phyloP scores from a whole-genome alignment of 1,140 invertebrate genomes.

The Meloidogyne exigua region DNA sequence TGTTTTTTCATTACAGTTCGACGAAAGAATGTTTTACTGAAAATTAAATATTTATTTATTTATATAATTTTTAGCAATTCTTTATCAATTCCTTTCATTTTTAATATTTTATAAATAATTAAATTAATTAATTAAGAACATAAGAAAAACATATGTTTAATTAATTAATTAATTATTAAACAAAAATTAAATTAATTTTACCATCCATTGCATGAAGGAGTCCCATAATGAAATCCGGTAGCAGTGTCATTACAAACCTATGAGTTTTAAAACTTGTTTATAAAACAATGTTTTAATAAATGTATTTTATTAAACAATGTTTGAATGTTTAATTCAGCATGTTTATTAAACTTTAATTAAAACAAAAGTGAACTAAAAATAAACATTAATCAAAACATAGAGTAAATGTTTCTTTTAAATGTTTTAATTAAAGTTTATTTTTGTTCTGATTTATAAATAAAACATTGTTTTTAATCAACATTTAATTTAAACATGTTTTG shows the following conservation, averaged over 20 bases:
- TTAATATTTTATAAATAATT: neutral
- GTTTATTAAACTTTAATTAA: no score
- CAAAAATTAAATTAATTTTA: slow-evolving; percentile 31
- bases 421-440: no score
- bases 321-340: no score
- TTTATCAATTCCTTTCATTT: neutral
- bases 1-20: slow-evolving; percentile 62
- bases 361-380: no score
- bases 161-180: neutral
- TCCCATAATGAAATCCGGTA: slow-evolving; percentile 62
- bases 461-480: no score
- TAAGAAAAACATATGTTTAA: no score
- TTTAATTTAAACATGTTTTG: no score
- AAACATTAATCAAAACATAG: no score
- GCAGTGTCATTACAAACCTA: slow-evolving; percentile 55
- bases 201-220: slow-evolving; percentile 61
- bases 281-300: no score
- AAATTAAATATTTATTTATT: slow-evolving; percentile 22
- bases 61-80: neutral
- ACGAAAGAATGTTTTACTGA: slow-evolving; percentile 59
- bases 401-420: no score
- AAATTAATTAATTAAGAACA: no score
- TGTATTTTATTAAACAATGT: neutral
- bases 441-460: no score
- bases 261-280: neutral